These are phyloP conservation scores for Azemiops feae DNA, from an alignment of 2,113 vertebrate species.

Conservation along the genomic window DNA sequence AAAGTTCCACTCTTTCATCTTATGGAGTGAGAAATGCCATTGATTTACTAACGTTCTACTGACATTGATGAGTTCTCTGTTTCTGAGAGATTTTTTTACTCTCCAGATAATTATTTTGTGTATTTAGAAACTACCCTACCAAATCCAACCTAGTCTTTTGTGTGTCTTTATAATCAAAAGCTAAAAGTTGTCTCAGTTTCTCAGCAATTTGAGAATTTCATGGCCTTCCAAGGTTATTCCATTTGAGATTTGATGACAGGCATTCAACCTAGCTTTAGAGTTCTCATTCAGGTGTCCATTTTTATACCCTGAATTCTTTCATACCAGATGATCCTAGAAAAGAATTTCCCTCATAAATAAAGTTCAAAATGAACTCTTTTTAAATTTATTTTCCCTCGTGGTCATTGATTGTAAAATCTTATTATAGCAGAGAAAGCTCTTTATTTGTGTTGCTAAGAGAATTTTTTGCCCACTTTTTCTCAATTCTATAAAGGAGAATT, in stretches of 20 bases:
- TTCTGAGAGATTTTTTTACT: too few relatives aligned
- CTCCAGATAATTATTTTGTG: too few relatives aligned
- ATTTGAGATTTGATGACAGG: background rate
- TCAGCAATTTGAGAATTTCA: background rate
- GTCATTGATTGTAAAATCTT: background rate
- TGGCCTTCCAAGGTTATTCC: background rate
- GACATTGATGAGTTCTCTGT: too few relatives aligned
- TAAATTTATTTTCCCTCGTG: background rate
- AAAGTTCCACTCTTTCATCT: background rate
- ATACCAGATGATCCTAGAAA: background rate
- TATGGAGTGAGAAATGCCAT: background rate
- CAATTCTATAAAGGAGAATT: background rate
- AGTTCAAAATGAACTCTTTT: background rate
- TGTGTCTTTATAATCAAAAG: too few relatives aligned
- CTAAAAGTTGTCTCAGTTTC: too few relatives aligned
- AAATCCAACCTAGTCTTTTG: too few relatives aligned
- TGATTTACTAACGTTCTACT: background rate
- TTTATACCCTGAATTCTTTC: background rate
- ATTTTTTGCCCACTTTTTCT: background rate
- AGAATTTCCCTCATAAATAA: background rate
- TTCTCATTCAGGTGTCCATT: background rate
- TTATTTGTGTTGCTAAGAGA: background rate
- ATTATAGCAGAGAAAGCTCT: background rate
- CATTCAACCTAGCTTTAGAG: background rate
- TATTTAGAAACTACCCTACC: too few relatives aligned